These are phyloP conservation scores for Holacanthella duospinosa DNA, from an alignment of 2,888 invertebrate species.

Conservation along the genomic window DNA sequence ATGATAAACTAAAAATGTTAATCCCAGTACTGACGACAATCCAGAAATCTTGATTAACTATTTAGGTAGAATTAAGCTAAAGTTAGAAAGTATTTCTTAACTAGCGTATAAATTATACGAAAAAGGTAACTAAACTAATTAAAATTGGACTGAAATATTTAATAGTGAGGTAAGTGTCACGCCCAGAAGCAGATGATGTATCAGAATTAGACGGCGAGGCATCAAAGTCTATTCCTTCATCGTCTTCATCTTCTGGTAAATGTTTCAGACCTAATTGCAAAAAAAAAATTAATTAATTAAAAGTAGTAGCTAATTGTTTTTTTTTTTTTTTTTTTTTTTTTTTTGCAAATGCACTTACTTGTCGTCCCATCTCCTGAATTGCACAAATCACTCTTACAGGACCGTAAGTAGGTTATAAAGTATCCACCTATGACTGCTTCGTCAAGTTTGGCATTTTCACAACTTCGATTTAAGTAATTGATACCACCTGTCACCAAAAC, in stretches of 20 bases:
- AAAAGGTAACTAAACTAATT: too few species aligned
- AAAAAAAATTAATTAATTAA: background rate
- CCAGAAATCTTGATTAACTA: too few species aligned
- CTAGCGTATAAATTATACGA: too few species aligned
- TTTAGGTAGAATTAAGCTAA: too few species aligned
- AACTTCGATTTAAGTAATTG: constrained; percentile 11
- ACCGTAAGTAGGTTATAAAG: constrained; percentile 16
- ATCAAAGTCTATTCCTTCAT: background rate
- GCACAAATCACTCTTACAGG: constrained; percentile 13
- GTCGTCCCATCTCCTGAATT: constrained; percentile 15
- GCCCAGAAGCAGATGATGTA: too few species aligned
- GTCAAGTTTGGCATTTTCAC: constrained; percentile 9
- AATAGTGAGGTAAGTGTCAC: too few species aligned
- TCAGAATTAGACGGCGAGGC: too few species aligned
- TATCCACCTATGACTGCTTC: constrained; percentile 7
- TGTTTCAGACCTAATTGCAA: background rate
- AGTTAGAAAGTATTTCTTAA: too few species aligned
- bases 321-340: background rate
- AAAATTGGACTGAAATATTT: too few species aligned
- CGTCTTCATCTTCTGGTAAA: background rate
- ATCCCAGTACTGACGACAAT: too few species aligned
- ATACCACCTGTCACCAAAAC: background rate
- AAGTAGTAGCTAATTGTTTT: too few species aligned
- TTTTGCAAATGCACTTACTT: constrained; percentile 1
- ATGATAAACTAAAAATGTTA: too few species aligned